Evolutionary conservation across 2,888 invertebrate species (phyloP).

Genomic region (Notocelia uddmanniana): DNA sequence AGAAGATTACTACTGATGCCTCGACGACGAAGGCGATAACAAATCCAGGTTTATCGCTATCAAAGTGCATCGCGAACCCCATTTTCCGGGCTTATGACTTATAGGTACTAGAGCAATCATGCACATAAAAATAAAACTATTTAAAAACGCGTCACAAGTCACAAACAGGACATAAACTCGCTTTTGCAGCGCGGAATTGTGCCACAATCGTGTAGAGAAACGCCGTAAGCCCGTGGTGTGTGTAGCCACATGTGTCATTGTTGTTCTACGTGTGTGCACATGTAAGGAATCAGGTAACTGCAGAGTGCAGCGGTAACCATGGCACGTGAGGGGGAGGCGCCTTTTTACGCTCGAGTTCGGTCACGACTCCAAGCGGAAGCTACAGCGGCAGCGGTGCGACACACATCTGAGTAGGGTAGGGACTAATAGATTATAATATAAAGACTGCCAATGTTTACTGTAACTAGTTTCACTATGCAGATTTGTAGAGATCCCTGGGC

Average conservation of each 20-base stretch:
- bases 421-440: too few relatives aligned
- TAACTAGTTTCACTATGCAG: too few relatives aligned
- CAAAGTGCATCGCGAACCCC: neutral
- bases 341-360: neutral
- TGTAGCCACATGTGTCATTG: neutral
- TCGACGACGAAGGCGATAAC: too few relatives aligned
- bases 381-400: too few relatives aligned
- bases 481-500: too few relatives aligned
- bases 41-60: too few relatives aligned
- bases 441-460: too few relatives aligned
- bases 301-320: constrained; percentile 9
- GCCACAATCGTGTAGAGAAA: neutral
- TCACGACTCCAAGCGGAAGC: too few relatives aligned
- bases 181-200: neutral
- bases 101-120: too few relatives aligned
- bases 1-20: too few relatives aligned
- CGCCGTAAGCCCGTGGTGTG: neutral
- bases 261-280: neutral
- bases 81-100: neutral
- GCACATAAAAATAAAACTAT: neutral
- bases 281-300: constrained; percentile 1
- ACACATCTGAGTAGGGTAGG: too few relatives aligned
- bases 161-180: neutral
- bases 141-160: neutral
- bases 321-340: neutral